Evolutionary conservation across 2,113 vertebrate species (phyloP).

Genomic region (Pangasianodon hypophthalmus): DNA sequence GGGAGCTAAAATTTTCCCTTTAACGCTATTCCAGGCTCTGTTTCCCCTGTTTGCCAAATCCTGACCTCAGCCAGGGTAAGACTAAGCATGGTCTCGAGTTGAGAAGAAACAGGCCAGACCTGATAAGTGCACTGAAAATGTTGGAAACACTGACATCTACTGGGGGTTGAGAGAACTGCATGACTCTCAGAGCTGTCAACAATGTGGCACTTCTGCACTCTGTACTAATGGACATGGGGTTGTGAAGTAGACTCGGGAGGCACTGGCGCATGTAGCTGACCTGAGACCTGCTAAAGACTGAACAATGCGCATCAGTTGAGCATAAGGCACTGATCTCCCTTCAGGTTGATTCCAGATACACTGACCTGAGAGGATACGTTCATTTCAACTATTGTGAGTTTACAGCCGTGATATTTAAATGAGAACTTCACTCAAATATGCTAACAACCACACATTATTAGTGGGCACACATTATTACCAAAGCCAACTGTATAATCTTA

Average conservation of each 20-base stretch:
- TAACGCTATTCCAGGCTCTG: not conserved
- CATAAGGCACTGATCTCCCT: constrained; percentile 43
- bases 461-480: not conserved
- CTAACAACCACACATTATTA: no score
- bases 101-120: constrained; percentile 10
- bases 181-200: not conserved
- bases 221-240: not conserved
- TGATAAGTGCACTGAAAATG: constrained; percentile 23
- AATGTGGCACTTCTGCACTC: constrained; percentile 1
- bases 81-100: constrained; percentile 8
- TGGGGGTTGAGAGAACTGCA: constrained; percentile 57
- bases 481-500: not conserved
- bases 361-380: constrained; percentile 13
- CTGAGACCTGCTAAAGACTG: constrained; percentile 14
- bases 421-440: constrained; percentile 25
- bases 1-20: not conserved
- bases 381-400: not conserved
- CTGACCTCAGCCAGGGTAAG: constrained; percentile 21
- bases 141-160: constrained; percentile 62
- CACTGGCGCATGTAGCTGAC: not conserved
- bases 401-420: not conserved
- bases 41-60: not conserved
- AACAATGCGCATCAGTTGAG: not conserved
- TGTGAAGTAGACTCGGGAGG: not conserved
- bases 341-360: constrained; percentile 24